Percentiles rank a stretch among this genome's conserved stretches.
Evolutionary conservation across 1,140 invertebrate genomes (phyloP).

Genomic region (Gryllus bimaculatus): DNA sequence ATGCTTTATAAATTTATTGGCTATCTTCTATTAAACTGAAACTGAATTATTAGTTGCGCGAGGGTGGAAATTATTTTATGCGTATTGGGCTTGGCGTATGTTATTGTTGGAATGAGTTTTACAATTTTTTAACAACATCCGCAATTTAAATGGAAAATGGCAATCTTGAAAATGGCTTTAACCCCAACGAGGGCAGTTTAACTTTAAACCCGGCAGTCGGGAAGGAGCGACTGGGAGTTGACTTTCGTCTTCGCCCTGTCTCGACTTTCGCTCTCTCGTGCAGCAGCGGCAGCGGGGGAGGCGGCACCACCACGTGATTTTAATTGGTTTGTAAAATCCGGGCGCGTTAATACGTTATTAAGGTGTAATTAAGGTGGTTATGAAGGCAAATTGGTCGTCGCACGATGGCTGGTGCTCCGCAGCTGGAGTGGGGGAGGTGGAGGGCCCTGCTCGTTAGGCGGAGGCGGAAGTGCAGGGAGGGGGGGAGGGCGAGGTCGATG

Average conservation of each 20-base stretch:
- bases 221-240: background rate
- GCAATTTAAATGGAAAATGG: too few species aligned
- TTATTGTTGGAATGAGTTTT: too few species aligned
- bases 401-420: background rate
- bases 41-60: too few species aligned
- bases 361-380: slow-evolving; percentile 18
- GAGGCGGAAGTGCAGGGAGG: background rate
- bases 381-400: slow-evolving; percentile 13
- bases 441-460: background rate
- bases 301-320: background rate
- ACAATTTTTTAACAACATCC: too few species aligned
- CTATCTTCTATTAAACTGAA: too few species aligned
- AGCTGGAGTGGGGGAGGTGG: background rate
- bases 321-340: slow-evolving; percentile 16
- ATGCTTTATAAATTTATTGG: too few species aligned
- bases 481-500: background rate
- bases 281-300: too few species aligned
- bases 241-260: background rate
- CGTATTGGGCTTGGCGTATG: too few species aligned
- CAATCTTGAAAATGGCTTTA: background rate
- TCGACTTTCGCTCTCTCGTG: background rate
- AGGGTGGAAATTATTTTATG: too few species aligned
- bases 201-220: background rate
- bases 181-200: background rate
- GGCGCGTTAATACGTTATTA: slow-evolving; percentile 18